A percentile compares a stretch with the other conserved stretches of the same genome.
Evolutionary conservation across 1,140 invertebrate species (phyloP).

Genomic region (Drosophila mayri): DNA sequence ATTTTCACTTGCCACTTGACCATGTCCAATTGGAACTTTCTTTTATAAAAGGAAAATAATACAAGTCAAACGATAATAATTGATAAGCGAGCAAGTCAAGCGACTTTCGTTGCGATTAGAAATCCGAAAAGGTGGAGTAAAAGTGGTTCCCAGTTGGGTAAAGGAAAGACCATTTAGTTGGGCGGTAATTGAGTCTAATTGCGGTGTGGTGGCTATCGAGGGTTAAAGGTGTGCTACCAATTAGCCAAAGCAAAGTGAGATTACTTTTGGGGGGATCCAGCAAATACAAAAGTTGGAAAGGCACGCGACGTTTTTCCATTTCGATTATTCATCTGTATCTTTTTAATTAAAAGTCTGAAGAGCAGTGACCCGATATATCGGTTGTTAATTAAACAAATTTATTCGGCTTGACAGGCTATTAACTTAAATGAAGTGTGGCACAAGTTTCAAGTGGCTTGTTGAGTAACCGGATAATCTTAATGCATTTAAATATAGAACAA

Average conservation of each 20-base stretch:
- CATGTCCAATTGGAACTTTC: slow-evolving; percentile 22
- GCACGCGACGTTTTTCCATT: slow-evolving; percentile 46
- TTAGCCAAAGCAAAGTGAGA: slow-evolving; percentile 54
- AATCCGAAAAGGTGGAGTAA: slow-evolving; percentile 48
- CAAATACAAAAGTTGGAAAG: slow-evolving; percentile 20
- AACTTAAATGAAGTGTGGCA: slow-evolving; percentile 26
- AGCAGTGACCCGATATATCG: slow-evolving; percentile 21
- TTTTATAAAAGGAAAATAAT: slow-evolving; percentile 20
- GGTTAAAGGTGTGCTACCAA: slow-evolving; percentile 72
- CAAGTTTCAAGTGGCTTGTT: slow-evolving; percentile 39
- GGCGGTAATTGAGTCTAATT: slow-evolving; percentile 64
- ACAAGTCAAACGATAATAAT: slow-evolving; percentile 53
- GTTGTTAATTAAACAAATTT: slow-evolving; percentile 57
- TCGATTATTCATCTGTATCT: slow-evolving; percentile 38
- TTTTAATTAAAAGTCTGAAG: slow-evolving; percentile 40
- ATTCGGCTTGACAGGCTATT: slow-evolving; percentile 24
- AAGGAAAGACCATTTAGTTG: slow-evolving; percentile 41
- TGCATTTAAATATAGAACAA: slow-evolving; percentile 38
- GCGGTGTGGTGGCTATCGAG: slow-evolving; percentile 34
- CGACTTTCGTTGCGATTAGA: slow-evolving; percentile 65
- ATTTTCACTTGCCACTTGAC: slow-evolving; percentile 5
- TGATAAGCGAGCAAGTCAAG: slow-evolving; percentile 43
- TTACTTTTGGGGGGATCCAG: slow-evolving; percentile 36
- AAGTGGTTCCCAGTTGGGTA: slow-evolving; percentile 27
- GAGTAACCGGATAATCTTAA: slow-evolving; percentile 29